Evolutionary conservation across 1,140 invertebrate species (phyloP), one percentile per base, ranked within the genome.

Genomic region (Euborellia annulipes): DNA sequence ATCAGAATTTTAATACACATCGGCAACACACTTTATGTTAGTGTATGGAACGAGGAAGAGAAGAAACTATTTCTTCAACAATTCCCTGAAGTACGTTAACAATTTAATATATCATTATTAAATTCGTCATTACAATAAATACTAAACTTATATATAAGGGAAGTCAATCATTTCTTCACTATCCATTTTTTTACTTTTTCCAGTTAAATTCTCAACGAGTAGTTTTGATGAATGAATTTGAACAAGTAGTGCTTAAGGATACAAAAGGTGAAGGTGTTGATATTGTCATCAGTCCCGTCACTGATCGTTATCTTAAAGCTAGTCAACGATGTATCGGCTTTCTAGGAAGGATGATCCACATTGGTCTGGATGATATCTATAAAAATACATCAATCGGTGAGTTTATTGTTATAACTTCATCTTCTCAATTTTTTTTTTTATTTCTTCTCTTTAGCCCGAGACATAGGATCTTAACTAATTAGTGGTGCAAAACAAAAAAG

Each of bases 271-370:
- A 45, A 16, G 36, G 43, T 8, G 34, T 32, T 14, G 9, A 23
- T 22, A 20, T 45, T 19, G 23, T 45, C n/a, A 8, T 45, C 4
- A 38, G 36, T 36, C 18, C 43, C 11, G 2, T 45, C 13, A 21
- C 14, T 14, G 43, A 36, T 18, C 57, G 20, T 20, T 71, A 73
- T 55, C 59, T 78, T 2, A 69, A 73, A 50, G 72, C 73, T n/a
- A 73, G 70, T 50, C 51, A 78, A 13, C 61, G 71, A 45, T 67
- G 73, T 45, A 54, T 78, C 8, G 70, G 65, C 16, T 58, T 64
- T 45, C 69, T 76, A 57, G 75, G 75, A 19, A 62, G 72, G 22
- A 76, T 77, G 56, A 50, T 78, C 20, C 75, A 78, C 58, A 75
- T 78, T 54, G 75, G 75, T 43, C 13, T 22, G 2, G 19, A 3